Evolutionary conservation across 2,113 vertebrate genomes (phyloP).

Genomic region (Gavia stellata): DNA sequence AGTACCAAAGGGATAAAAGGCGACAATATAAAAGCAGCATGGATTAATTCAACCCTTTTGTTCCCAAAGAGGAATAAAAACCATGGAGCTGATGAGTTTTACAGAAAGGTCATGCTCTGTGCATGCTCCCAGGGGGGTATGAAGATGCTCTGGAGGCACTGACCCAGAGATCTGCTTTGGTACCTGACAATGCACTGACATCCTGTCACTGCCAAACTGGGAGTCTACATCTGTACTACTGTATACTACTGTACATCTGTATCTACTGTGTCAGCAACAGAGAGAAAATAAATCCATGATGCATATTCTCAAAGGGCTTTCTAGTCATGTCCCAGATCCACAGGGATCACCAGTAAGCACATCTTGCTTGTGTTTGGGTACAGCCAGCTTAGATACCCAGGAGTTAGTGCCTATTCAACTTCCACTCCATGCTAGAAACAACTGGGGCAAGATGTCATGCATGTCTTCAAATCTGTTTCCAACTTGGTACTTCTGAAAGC

Average conservation of each 20-base stretch:
- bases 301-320: not conserved
- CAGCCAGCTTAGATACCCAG: not conserved
- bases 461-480: not conserved
- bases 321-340: not conserved
- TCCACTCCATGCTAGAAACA: fast-evolving
- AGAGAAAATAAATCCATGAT: not conserved
- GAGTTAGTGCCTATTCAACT: not conserved
- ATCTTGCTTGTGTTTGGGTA: not conserved
- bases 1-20: not conserved
- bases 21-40: not conserved
- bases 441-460: not conserved
- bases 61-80: not conserved
- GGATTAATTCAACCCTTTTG: fast-evolving
- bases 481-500: not conserved
- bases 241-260: no score
- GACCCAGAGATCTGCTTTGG: not conserved
- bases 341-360: not conserved
- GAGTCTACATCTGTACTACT: not conserved
- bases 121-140: not conserved
- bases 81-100: not conserved
- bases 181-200: not conserved
- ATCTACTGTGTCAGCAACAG: not conserved
- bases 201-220: not conserved
- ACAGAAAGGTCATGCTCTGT: not conserved
- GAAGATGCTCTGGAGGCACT: not conserved